Evolutionary conservation across 1,140 invertebrate species (phyloP), one percentile per base, ranked within the genome.

Genomic region (Eumaeus atala): DNA sequence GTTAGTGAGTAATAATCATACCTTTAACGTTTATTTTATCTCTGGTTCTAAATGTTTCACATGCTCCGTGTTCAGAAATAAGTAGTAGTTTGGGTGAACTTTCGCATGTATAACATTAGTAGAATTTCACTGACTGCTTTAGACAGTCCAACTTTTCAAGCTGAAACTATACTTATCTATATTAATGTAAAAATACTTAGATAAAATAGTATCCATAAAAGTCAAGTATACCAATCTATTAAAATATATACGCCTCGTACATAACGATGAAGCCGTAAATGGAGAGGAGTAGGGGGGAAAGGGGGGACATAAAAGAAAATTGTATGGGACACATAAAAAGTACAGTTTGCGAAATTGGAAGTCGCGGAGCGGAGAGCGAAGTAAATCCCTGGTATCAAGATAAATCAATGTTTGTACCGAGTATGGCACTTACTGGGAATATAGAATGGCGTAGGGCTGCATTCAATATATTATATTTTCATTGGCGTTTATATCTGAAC

Each of bases 351-450:
- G 67, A 82, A 83, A 86, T 86, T 80, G 83, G 75, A 84, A 86
- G 83, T 86, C 83, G 64, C 48, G 67, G 62, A 56, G 61, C 53
- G 64, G 62, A 66, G 70, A 66, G 62, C 59, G 61, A 62, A 67
- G 58, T 72, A 73, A 77, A 77, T 75, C 80, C 75, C 59, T 61
- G 55, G 80, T 82, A 81, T 84, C 78, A 81, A 77, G 76, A 85
- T 84, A 85, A 84, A 85, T 85, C 82, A 85, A 84, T 85, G 74
- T 84, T 83, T 73, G 74, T 76, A 64, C 65, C 53, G 70, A 84
- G 71, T 62, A 67, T 58, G 72, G 67, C 73, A 79, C 72, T 81
- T 77, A 56, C 38, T 49, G 48, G 21, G n/a, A 44, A 53, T 34
- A 47, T 11, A 42, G 48, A 47, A 54, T 48, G 48, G 17, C 28